A percentile compares a stretch with the other conserved stretches of the same genome.
Evolutionary conservation across 2,888 invertebrate species (phyloP).

Genomic region (Epistrophella euchroma): DNA sequence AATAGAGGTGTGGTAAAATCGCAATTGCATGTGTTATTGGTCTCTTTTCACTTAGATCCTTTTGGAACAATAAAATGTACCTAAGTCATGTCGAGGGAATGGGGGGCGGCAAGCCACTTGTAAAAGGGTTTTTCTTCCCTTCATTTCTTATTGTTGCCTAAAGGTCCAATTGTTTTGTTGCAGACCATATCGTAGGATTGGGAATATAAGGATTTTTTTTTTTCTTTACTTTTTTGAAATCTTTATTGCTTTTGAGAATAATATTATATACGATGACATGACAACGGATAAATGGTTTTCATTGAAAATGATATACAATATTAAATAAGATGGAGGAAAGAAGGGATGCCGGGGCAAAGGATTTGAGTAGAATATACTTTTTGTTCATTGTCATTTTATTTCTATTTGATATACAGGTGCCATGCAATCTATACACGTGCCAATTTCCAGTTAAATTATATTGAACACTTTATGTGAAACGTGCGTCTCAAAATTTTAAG

Average conservation of each 20-base stretch:
- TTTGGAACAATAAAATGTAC: constrained; percentile 60
- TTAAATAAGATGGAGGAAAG: neutral
- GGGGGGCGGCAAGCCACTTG: constrained; percentile 15
- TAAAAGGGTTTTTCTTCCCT: constrained; percentile 42
- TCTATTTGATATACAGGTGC: constrained; percentile 29
- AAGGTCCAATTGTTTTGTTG: constrained; percentile 65
- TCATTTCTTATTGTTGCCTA: constrained; percentile 49
- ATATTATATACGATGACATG: constrained; percentile 19
- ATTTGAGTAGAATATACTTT: neutral
- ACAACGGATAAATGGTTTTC: constrained; percentile 37
- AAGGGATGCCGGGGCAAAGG: neutral
- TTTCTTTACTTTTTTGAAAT: constrained; percentile 37
- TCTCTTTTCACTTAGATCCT: constrained; percentile 53
- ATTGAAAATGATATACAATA: constrained; percentile 35
- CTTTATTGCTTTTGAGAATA: constrained; percentile 46
- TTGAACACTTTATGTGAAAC: constrained; percentile 19
- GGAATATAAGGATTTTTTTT: constrained; percentile 3
- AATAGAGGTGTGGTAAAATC: constrained; percentile 67
- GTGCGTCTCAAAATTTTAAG: neutral
- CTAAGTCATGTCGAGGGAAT: constrained; percentile 45
- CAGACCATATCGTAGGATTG: constrained; percentile 42
- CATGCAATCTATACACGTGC: constrained; percentile 19
- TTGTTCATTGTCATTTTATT: constrained; percentile 24
- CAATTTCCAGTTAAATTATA: constrained; percentile 20
- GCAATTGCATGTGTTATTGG: constrained; percentile 74